These are phyloP conservation scores for Gonatopus flavifemur DNA, from an alignment of 1,140 invertebrate species.

Conservation along the genomic window DNA sequence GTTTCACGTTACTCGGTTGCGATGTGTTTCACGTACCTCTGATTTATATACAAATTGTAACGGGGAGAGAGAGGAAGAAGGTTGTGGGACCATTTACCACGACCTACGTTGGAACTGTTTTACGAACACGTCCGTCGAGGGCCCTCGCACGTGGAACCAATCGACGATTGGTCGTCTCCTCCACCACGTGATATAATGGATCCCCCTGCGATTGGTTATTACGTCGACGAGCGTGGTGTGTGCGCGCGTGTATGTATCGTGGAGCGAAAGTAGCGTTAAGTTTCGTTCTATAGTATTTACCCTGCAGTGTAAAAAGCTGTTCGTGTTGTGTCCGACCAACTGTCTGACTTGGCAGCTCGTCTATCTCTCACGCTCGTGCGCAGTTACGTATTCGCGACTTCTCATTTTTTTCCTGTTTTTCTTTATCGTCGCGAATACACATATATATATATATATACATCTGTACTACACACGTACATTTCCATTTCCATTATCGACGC, in stretches of 20 bases:
- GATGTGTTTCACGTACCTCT: too few species aligned
- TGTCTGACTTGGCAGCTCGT: too few species aligned
- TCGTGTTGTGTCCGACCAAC: too few species aligned
- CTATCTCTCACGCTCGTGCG: conserved; percentile 19
- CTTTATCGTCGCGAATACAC: background rate
- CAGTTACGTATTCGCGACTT: too few species aligned
- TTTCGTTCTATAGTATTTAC: conserved; percentile 45
- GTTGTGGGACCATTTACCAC: background rate
- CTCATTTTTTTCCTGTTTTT: conserved; percentile 18
- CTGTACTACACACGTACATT: too few species aligned
- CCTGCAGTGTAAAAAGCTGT: conserved; percentile 37
- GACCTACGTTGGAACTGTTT: conserved; percentile 1
- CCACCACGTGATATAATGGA: conserved; percentile 44
- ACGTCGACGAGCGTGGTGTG: conserved; percentile 23
- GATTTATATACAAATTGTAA: background rate
- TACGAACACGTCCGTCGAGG: conserved; percentile 8
- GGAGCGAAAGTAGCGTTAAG: conserved; percentile 35
- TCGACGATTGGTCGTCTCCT: conserved; percentile 27
- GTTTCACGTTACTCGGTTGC: too few species aligned
- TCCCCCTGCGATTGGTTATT: too few species aligned
- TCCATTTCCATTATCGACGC: too few species aligned
- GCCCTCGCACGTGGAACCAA: conserved; percentile 2
- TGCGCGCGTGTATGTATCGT: conserved; percentile 31
- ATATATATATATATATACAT: too few species aligned
- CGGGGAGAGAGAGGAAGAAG: background rate